A percentile compares a stretch with the other conserved stretches of the same genome.
Evolutionary conservation across 92 coral and sea anemone genomes (phyloP).

Genomic region (Hydrozoanthus gracilis): DNA sequence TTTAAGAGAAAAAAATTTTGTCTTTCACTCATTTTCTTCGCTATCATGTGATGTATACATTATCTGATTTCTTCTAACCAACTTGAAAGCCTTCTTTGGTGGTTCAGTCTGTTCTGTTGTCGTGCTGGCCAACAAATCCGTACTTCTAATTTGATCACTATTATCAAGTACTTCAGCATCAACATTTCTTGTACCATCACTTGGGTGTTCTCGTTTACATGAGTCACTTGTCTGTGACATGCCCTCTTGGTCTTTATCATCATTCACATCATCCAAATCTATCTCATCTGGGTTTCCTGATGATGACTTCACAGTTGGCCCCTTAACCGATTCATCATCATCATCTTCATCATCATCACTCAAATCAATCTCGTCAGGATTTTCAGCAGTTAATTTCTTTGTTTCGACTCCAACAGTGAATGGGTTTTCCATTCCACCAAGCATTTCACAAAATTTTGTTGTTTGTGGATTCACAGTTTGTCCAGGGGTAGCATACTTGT

Average conservation of each 20-base stretch:
- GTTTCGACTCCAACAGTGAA: constrained; percentile 53
- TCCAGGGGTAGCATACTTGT: constrained; percentile 45
- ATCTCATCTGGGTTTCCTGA: constrained; percentile 72
- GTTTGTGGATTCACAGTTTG: constrained; percentile 84
- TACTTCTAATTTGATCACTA: neutral
- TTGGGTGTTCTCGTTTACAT: neutral
- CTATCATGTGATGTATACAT: constrained; percentile 74
- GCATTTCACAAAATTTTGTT: constrained; percentile 69
- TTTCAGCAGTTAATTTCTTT: constrained; percentile 47
- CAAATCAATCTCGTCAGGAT: constrained; percentile 91
- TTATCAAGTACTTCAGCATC: neutral
- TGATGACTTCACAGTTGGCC: neutral
- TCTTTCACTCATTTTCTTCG: constrained; percentile 25
- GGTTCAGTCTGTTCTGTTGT: constrained; percentile 62
- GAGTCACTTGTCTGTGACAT: neutral
- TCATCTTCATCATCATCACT: constrained; percentile 73
- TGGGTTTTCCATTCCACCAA: constrained; percentile 79
- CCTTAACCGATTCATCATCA: constrained; percentile 11
- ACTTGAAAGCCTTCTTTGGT: constrained; percentile 73
- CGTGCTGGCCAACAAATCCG: neutral
- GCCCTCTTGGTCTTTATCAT: constrained; percentile 21
- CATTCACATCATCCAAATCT: constrained; percentile 48
- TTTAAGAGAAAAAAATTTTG: neutral
- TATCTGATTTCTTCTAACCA: constrained; percentile 90
- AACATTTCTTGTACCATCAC: neutral